Evolutionary conservation across 2,888 invertebrate genomes (phyloP), one percentile per base, ranked within the genome.

Genomic region (Hirtodrosophila trivittata): DNA sequence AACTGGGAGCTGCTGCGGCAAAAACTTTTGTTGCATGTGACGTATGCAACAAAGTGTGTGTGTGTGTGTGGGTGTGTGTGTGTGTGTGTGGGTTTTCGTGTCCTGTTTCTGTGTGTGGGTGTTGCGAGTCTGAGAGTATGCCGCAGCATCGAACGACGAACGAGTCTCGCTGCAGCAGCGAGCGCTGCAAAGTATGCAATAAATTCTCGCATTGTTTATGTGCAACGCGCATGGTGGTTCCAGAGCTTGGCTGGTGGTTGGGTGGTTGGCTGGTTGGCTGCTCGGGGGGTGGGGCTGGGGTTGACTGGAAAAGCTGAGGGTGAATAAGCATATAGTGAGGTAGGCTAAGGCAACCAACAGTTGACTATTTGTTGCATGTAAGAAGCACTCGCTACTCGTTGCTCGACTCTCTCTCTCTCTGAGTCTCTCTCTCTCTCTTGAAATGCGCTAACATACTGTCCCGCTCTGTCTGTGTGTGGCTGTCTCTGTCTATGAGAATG

Each of bases 351-450:
- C 81, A 81, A 86, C 81, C 86, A 81, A 86, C 81, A 81, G 83
- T 80, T 83, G 83, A 80, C 84, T 86, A 82, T 86, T 82, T 82
- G 82, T 82, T 82, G 82, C 82, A 81, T 81, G 80, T 81, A 65
- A 16, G 49, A 45, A 57, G 33, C 63, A 66, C 75, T 75, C 69
- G 62, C 6, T 28, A 58, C 51, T 66, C 59, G 57, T 35, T 42
- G 32, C 56, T 58, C 54, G 52, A 6, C n/a, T 10, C 57, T 18
- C 43, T 26, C 18, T 2, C 26, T 16, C 56, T 39, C 45, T 26
- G 42, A 21, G n/a, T 16, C 45, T 7, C 8, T 33, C 8, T 10
- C 50, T 45, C 62, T 47, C 59, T 32, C 26, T 33, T n/a, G n/a
- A n/a, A n/a, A n/a, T n/a, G n/a, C n/a, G n/a, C n/a, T n/a, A n/a